phyloP scores from a whole-genome alignment of 2,888 invertebrate genomes.

The Eulithis testata region DNA sequence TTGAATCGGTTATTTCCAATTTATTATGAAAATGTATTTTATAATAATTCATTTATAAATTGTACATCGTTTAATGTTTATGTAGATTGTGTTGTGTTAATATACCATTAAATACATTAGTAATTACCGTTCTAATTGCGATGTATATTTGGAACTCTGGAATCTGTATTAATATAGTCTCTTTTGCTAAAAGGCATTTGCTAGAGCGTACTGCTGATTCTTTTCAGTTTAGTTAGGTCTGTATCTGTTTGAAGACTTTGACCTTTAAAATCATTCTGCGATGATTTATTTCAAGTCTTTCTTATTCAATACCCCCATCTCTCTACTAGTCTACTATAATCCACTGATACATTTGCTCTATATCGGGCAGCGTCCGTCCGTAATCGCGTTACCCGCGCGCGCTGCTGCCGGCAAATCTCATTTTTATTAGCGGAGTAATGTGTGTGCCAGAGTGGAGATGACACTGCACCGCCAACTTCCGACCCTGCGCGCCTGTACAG shows the following conservation, averaged over 20 bases:
- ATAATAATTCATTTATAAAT: background rate
- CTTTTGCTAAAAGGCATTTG: too few species aligned
- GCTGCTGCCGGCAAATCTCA: constrained; percentile 66
- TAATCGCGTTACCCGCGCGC: constrained; percentile 39
- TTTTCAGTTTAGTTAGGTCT: too few species aligned
- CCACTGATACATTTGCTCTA: constrained; percentile 17
- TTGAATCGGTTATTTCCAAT: constrained; percentile 9
- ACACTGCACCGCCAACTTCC: constrained; percentile 82
- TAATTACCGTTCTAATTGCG: background rate
- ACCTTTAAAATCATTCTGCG: background rate
- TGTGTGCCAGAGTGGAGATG: constrained; percentile 80
- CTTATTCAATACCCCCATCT: background rate
- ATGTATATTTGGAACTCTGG: too few species aligned
- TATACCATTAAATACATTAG: background rate
- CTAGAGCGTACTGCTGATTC: too few species aligned
- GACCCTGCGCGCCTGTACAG: constrained; percentile 74
- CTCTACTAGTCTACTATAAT: background rate
- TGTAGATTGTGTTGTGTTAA: background rate
- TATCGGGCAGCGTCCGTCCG: constrained; percentile 23
- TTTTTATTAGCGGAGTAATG: constrained; percentile 79
- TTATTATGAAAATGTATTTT: constrained; percentile 2
- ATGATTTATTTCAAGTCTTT: background rate
- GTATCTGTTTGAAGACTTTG: background rate
- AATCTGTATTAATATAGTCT: too few species aligned
- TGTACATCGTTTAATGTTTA: background rate